phyloP scores from a whole-genome alignment of 2,113 vertebrate species.

The Poicephalus gulielmi region DNA sequence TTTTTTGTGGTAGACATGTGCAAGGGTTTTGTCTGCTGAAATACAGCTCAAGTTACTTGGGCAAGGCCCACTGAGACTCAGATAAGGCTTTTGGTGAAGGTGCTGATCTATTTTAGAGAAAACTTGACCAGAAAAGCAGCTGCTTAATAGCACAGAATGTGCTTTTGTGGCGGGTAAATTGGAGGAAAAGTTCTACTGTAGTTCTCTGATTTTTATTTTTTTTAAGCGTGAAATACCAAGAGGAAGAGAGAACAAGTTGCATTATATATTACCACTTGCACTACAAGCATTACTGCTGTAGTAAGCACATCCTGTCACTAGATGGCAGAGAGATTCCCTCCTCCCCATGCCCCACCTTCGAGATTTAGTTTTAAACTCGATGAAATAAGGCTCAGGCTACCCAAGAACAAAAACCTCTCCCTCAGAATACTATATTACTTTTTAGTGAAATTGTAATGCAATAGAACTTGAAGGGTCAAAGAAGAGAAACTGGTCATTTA shows the following conservation, averaged over 20 bases:
- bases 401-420: neutral
- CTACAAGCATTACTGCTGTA: neutral
- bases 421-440: neutral
- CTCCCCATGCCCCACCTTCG: neutral
- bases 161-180: neutral
- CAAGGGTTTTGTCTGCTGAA: neutral
- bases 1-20: neutral
- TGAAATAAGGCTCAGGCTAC: neutral
- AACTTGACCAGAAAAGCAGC: neutral
- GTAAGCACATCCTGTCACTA: neutral
- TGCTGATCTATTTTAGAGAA: neutral
- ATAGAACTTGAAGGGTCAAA: neutral
- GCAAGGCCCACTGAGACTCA: neutral
- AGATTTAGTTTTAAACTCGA: neutral
- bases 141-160: neutral
- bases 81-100: neutral
- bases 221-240: neutral
- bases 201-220: neutral
- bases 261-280: fast-evolving
- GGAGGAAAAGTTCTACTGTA: neutral
- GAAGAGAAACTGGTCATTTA: neutral
- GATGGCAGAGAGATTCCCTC: neutral
- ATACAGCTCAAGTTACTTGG: neutral
- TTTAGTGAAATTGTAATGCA: neutral
- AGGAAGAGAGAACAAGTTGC: neutral